A percentile compares a stretch with the other conserved stretches of the same genome.
Evolutionary conservation across 1,140 invertebrate genomes (phyloP).

Genomic region (Oedothorax gibbosus): DNA sequence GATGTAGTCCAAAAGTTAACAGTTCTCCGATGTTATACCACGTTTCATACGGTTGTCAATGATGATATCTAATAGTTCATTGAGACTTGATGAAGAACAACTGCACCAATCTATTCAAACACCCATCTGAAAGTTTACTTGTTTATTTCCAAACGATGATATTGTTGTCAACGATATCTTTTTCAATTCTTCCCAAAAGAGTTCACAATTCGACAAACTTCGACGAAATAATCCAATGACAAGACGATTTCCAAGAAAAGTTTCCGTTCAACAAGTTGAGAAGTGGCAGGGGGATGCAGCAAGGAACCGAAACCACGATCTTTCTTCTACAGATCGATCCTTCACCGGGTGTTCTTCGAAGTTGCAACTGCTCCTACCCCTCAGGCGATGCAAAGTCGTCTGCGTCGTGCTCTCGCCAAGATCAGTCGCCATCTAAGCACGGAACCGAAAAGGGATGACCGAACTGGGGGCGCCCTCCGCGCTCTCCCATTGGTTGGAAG

Average conservation of each 20-base stretch:
- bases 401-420: conserved; percentile 9
- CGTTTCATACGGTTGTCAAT: no score
- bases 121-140: no score
- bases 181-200: no score
- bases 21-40: no score
- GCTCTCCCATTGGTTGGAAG: conserved; percentile 11
- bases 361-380: neutral
- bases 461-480: conserved; percentile 50
- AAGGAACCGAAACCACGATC: neutral
- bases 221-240: no score
- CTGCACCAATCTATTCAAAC: no score
- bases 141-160: no score
- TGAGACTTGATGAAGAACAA: no score
- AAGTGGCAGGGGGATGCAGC: neutral
- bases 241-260: neutral
- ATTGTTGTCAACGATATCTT: no score
- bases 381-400: neutral
- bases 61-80: no score
- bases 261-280: neutral
- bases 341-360: neutral
- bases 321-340: conserved; percentile 27
- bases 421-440: conserved; percentile 46
- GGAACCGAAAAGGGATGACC: conserved; percentile 1
- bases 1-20: no score
- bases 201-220: no score